These are phyloP conservation scores for Myanophis thanlyinensis DNA, from an alignment of 2,113 vertebrate species.

Conservation along the genomic window DNA sequence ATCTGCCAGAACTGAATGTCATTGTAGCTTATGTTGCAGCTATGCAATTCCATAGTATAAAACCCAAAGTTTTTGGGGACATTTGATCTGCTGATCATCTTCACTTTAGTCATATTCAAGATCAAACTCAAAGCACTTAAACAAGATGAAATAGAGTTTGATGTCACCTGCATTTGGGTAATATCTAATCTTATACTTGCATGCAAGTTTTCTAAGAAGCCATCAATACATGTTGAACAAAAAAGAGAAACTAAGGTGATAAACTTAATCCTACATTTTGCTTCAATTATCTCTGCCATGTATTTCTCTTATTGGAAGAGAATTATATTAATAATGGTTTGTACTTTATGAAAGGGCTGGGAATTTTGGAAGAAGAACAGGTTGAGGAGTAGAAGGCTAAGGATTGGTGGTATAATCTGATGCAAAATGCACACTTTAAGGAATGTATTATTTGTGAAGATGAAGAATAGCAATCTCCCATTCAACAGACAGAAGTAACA, in stretches of 20 bases:
- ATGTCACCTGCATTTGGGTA: neutral
- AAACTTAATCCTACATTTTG: neutral
- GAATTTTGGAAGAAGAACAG: neutral
- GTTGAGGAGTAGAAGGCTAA: neutral
- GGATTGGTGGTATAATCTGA: constrained; percentile 5
- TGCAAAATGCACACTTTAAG: neutral
- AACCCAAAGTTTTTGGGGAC: neutral
- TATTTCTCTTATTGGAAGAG: neutral
- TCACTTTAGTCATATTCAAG: neutral
- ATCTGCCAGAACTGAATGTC: neutral
- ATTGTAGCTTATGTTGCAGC: neutral
- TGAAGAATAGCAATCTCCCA: neutral
- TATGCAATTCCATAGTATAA: neutral
- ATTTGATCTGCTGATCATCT: neutral
- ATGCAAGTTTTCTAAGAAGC: neutral
- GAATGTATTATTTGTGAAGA: neutral
- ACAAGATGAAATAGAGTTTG: neutral
- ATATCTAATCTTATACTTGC: neutral
- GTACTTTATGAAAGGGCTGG: neutral
- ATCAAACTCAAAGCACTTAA: too few species aligned
- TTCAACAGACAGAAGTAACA: neutral
- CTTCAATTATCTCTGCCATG: neutral
- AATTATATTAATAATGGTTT: neutral
- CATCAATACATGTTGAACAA: neutral
- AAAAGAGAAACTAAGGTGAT: neutral